Evolutionary conservation across 2,888 invertebrate genomes (phyloP).

Genomic region (Athripsodes cinereus): DNA sequence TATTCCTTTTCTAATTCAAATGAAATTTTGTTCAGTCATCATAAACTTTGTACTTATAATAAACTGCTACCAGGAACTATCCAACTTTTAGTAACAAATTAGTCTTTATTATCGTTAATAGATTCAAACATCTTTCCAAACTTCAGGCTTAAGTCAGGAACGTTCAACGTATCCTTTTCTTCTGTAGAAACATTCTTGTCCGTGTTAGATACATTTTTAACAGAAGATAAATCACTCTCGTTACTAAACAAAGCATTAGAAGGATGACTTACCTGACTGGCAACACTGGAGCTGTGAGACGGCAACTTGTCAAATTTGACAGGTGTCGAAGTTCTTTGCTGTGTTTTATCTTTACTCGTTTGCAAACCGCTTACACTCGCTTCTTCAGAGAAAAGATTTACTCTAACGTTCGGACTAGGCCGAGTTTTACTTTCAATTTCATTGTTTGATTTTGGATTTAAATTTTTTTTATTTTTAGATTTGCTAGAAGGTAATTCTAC

Average conservation of each 20-base stretch:
- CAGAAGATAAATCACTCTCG: constrained; percentile 52
- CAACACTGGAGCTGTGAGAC: constrained; percentile 35
- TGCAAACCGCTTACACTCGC: constrained; percentile 13
- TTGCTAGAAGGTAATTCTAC: too few species aligned
- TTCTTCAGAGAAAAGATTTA: constrained; percentile 12
- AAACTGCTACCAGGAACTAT: too few species aligned
- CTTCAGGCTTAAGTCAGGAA: constrained; percentile 46
- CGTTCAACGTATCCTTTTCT: constrained; percentile 46
- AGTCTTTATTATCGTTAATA: neutral
- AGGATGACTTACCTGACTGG: constrained; percentile 12
- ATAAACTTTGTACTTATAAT: too few species aligned
- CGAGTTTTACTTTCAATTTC: neutral
- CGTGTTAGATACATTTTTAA: constrained; percentile 46
- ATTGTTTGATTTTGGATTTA: neutral
- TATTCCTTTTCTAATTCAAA: too few species aligned
- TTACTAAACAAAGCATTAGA: constrained; percentile 45
- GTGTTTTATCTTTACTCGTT: constrained; percentile 20
- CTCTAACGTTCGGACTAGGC: neutral
- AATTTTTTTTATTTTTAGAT: neutral
- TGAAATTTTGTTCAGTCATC: too few species aligned
- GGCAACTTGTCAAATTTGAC: constrained; percentile 49
- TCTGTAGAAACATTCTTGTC: constrained; percentile 44
- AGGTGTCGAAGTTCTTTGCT: constrained; percentile 51
- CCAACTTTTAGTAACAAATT: too few species aligned
- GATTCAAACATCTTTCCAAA: constrained; percentile 32